Conservation (phyloP, 2,888 invertebrate species). For the Meliscaeva auricollis region DNA sequence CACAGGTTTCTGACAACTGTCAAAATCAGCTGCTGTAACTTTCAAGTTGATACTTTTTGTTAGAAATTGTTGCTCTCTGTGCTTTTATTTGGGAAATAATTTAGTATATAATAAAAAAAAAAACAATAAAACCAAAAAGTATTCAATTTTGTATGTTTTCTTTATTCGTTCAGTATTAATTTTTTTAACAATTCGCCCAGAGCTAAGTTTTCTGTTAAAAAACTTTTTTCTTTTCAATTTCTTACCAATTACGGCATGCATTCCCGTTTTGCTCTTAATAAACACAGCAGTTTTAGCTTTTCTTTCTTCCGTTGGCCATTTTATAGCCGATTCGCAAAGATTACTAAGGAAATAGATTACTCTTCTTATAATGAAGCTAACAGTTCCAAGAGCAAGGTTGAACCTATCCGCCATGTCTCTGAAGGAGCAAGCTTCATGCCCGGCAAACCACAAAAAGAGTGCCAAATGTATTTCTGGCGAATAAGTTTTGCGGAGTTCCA, state of each 20-base stretch:
- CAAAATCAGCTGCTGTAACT: too few species aligned
- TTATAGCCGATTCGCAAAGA: not conserved
- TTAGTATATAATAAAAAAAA: too few species aligned
- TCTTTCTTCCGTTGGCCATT: conserved; percentile 9
- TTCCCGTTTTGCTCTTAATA: not conserved
- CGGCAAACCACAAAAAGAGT: conserved; percentile 31
- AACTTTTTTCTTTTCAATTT: too few species aligned
- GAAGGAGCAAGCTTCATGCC: conserved; percentile 23
- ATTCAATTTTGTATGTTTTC: too few species aligned
- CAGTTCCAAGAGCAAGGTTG: conserved; percentile 1
- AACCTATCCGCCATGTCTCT: conserved; percentile 10
- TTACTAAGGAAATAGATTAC: not conserved
- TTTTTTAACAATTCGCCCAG: too few species aligned
- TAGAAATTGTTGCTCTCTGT: too few species aligned
- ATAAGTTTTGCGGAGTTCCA: not conserved
- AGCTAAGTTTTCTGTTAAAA: too few species aligned
- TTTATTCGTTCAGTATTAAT: too few species aligned
- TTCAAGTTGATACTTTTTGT: too few species aligned
- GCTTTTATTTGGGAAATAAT: too few species aligned
- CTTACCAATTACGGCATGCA: not conserved
- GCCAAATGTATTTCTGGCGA: conserved; percentile 9
- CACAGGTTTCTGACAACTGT: too few species aligned
- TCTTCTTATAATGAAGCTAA: not conserved
- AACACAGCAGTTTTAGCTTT: not conserved
- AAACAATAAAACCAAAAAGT: too few species aligned